Evolutionary conservation across 2,797 vertebrate genomes (phyloP).

Genomic region (Coreius guichenoti): DNA sequence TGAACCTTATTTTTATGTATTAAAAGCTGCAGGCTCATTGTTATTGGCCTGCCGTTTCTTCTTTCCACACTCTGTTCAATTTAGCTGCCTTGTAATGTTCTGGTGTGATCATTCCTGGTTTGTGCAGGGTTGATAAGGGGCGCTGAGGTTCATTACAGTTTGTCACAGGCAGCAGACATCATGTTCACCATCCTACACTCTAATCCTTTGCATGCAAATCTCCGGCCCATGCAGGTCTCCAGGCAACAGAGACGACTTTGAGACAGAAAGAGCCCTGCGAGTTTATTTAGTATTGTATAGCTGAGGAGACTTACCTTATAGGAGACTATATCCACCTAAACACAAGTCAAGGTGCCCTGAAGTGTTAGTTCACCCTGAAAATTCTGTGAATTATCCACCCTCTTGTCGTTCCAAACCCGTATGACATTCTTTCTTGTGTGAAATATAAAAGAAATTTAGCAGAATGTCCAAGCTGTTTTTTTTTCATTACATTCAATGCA

Average conservation of each 20-base stretch:
- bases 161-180: constrained; percentile 68
- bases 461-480: background rate
- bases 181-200: constrained; percentile 64
- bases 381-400: background rate
- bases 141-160: constrained; percentile 70
- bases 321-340: constrained; percentile 15
- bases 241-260: constrained; percentile 56
- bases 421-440: background rate
- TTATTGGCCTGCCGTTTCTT: constrained; percentile 44
- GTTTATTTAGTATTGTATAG: constrained; percentile 20
- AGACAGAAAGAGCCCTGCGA: background rate
- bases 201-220: constrained; percentile 76
- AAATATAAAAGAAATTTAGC: background rate
- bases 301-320: background rate
- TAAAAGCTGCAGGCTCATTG: constrained; percentile 48
- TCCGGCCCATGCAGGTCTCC: constrained; percentile 59
- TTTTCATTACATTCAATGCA: background rate
- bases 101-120: constrained; percentile 65
- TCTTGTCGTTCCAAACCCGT: background rate
- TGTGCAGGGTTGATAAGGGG: constrained; percentile 67
- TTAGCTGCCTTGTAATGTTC: constrained; percentile 50
- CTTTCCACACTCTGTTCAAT: constrained; percentile 44
- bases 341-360: background rate
- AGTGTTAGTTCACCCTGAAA: constrained; percentile 4
- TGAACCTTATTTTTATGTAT: constrained; percentile 51